phyloP scores from a whole-genome alignment of 2,888 invertebrate genomes.

The Protodeltote pygarga region DNA sequence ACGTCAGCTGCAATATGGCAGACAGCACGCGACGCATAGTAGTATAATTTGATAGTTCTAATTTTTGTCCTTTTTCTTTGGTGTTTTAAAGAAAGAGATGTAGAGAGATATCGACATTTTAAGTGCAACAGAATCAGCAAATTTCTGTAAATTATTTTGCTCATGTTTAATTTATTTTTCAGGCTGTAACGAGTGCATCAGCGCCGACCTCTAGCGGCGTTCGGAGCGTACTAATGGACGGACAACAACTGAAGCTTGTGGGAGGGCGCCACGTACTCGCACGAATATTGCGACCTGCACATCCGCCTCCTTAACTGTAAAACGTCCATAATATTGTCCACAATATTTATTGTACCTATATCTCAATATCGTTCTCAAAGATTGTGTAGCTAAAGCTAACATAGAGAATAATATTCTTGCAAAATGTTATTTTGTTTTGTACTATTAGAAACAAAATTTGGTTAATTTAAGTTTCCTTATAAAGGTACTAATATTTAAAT shows the following conservation, averaged over 20 bases:
- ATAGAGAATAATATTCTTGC: slow-evolving; percentile 10
- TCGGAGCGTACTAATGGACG: slow-evolving; percentile 80
- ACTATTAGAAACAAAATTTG: slow-evolving; percentile 21
- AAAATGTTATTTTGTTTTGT: slow-evolving; percentile 27
- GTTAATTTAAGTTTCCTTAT: slow-evolving; percentile 38
- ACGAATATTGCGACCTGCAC: slow-evolving; percentile 72
- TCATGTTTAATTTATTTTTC: no score
- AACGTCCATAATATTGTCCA: slow-evolving; percentile 10
- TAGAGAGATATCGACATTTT: no score
- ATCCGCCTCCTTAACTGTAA: slow-evolving; percentile 64
- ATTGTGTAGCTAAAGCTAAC: slow-evolving; percentile 24
- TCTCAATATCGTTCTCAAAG: slow-evolving; percentile 13
- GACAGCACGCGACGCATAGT: no score
- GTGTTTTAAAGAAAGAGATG: no score
- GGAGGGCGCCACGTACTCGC: slow-evolving; percentile 80
- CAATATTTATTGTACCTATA: slow-evolving; percentile 6
- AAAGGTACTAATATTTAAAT: slow-evolving; percentile 52
- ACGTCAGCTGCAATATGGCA: no score
- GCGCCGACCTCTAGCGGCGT: slow-evolving; percentile 68
- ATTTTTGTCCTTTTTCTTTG: no score
- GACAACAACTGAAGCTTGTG: slow-evolving; percentile 79
- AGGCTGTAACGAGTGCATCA: slow-evolving; percentile 59
- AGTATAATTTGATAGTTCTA: no score
- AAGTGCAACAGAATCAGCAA: no score
- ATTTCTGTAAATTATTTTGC: no score